Evolutionary conservation across 2,113 vertebrate genomes (phyloP).

Genomic region (Rhinichthys klamathensis): DNA sequence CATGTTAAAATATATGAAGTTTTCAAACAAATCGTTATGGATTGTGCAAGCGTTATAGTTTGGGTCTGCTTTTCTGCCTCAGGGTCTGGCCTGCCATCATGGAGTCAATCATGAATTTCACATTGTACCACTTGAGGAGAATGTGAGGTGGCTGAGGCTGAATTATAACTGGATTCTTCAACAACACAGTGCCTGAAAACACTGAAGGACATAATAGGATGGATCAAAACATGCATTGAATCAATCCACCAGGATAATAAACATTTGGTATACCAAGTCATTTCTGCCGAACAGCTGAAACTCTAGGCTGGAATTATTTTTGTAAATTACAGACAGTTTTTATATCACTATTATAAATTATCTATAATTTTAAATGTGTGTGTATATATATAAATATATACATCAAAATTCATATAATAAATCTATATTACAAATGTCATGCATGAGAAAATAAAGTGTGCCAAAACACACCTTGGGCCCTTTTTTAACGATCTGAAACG

Average conservation of each 20-base stretch:
- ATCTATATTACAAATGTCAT: neutral
- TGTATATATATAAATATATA: too few species aligned
- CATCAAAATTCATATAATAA: neutral
- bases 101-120: constrained; percentile 32
- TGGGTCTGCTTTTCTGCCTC: neutral
- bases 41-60: neutral
- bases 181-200: constrained; percentile 3
- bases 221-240: neutral
- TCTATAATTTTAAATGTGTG: neutral
- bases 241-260: neutral
- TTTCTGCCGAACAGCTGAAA: neutral
- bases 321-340: neutral
- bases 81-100: constrained; percentile 6
- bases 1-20: neutral
- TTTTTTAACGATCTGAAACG: too few species aligned
- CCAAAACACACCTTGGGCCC: neutral
- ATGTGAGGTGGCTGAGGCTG: constrained; percentile 19
- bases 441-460: neutral
- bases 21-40: neutral
- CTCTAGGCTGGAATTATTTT: neutral
- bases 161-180: constrained; percentile 27
- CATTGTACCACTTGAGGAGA: constrained; percentile 15
- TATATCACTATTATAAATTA: neutral
- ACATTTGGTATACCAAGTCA: neutral
- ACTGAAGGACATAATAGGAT: neutral